Evolutionary conservation across 2,113 vertebrate genomes (phyloP).

Genomic region (Petromus typicus): DNA sequence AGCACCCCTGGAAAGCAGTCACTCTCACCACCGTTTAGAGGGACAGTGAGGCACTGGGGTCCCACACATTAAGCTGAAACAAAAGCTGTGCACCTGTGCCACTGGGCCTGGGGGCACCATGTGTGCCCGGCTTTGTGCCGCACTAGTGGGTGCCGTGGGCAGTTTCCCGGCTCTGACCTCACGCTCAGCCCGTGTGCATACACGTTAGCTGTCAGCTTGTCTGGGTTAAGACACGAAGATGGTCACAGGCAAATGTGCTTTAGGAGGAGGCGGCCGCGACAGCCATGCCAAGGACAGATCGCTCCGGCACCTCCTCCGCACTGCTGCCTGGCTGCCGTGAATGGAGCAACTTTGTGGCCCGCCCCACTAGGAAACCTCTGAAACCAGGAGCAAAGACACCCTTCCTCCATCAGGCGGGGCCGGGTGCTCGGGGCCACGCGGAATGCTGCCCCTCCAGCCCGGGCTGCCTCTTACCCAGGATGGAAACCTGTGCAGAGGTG

Average conservation of each 20-base stretch:
- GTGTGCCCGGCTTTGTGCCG: neutral
- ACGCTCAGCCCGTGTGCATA: neutral
- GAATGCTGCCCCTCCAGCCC: neutral
- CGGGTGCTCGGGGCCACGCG: neutral
- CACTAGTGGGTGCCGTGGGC: too few relatives aligned
- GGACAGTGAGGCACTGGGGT: neutral
- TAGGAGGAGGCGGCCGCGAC: neutral
- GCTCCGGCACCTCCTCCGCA: neutral
- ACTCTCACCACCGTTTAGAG: neutral
- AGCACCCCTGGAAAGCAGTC: neutral
- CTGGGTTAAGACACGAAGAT: neutral
- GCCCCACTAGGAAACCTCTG: neutral
- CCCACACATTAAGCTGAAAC: neutral
- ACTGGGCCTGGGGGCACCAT: too few relatives aligned
- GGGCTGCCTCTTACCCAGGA: slow-evolving; percentile 93
- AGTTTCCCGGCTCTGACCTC: neutral
- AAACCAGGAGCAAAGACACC: neutral
- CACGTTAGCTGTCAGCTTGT: neutral
- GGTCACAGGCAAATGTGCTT: too few relatives aligned
- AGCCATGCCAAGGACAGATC: neutral
- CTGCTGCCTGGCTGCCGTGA: neutral
- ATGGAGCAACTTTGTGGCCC: neutral
- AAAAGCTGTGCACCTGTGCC: neutral
- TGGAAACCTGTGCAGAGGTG: slow-evolving; percentile 96
- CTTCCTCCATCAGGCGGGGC: neutral